Conservation (phyloP, 92 coral and sea anemone species). For the Galaxea fascicularis region DNA sequence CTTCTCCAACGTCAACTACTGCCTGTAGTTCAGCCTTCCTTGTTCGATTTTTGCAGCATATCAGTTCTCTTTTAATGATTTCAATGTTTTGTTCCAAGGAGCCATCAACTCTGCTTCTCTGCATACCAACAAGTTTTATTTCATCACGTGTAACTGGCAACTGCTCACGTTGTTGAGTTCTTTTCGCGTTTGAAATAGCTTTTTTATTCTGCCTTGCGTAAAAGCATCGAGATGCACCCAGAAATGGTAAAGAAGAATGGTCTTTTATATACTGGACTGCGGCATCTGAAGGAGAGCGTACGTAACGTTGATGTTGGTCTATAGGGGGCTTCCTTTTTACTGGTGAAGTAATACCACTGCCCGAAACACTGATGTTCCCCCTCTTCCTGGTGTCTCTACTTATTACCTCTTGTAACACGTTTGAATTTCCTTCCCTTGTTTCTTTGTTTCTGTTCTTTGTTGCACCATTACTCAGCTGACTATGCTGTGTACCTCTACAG, state of each 20-base stretch:
- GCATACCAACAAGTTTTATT: slow-evolving; percentile 7
- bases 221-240: slow-evolving; percentile 23
- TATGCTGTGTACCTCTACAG: no score
- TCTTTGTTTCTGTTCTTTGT: no score
- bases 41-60: neutral
- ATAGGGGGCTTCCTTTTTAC: neutral
- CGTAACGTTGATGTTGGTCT: neutral
- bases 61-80: neutral
- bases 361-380: no score
- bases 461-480: no score
- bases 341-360: neutral
- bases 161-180: slow-evolving; percentile 9
- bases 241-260: slow-evolving; percentile 40
- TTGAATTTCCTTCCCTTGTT: no score
- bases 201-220: slow-evolving; percentile 12
- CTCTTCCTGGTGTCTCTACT: no score
- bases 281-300: neutral
- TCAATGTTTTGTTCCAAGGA: slow-evolving; percentile 21
- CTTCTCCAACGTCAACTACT: slow-evolving; percentile 42
- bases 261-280: slow-evolving; percentile 15
- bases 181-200: neutral
- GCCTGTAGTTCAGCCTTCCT: slow-evolving; percentile 24
- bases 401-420: no score
- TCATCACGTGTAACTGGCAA: neutral
- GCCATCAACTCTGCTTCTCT: slow-evolving; percentile 37